Evolutionary conservation across 2,888 invertebrate genomes (phyloP).

Genomic region (Melanophora roralis): DNA sequence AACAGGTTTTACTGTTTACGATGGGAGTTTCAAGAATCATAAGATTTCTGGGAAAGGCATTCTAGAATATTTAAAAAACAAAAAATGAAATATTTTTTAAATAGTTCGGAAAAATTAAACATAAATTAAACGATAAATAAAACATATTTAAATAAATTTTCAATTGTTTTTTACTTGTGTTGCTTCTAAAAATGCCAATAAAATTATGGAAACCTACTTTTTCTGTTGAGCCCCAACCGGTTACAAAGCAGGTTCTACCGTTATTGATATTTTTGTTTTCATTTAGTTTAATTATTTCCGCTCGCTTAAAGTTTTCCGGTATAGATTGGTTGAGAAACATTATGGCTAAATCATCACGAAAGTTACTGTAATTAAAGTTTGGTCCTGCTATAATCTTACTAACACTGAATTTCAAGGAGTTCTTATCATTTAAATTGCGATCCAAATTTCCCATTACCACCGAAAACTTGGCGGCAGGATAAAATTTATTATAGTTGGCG

Average conservation of each 20-base stretch:
- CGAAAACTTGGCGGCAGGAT: slow-evolving; percentile 59
- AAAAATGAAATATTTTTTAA: neutral
- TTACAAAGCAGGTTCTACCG: slow-evolving; percentile 61
- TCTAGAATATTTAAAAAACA: too few species aligned
- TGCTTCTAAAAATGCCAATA: too few species aligned
- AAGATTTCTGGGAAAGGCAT: slow-evolving; percentile 55
- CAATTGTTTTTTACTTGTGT: too few species aligned
- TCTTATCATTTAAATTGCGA: slow-evolving; percentile 54
- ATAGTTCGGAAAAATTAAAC: neutral
- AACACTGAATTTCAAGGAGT: slow-evolving; percentile 58
- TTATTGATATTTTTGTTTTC: slow-evolving; percentile 35
- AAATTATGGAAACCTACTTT: slow-evolving; percentile 59
- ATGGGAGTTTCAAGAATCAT: slow-evolving; percentile 70
- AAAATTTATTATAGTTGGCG: slow-evolving; percentile 34
- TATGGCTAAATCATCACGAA: slow-evolving; percentile 65
- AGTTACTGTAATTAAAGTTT: slow-evolving; percentile 59
- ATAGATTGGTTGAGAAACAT: slow-evolving; percentile 63
- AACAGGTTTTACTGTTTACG: slow-evolving; percentile 63
- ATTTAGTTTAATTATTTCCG: slow-evolving; percentile 63
- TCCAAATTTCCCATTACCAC: slow-evolving; percentile 66
- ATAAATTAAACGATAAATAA: too few species aligned
- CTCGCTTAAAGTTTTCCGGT: slow-evolving; percentile 51
- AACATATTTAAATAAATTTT: too few species aligned
- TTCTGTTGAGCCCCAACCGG: slow-evolving; percentile 68
- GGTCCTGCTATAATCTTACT: slow-evolving; percentile 48